Conservation (phyloP, 2,888 invertebrate genomes). For the Pyrocoelia pectoralis region DNA sequence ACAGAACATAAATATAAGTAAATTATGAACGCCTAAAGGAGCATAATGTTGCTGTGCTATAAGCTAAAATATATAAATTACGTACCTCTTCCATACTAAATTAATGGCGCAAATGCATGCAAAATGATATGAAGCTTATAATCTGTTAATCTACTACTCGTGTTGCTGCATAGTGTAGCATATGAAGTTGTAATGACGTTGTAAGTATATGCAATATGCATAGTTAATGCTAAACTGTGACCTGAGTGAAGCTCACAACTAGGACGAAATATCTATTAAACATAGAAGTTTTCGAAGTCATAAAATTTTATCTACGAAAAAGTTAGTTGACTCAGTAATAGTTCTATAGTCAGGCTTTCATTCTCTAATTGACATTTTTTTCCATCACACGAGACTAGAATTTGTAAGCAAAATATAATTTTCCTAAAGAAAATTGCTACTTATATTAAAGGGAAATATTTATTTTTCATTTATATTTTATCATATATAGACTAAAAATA, state of each 20-base stretch:
- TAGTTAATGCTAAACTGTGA: neutral
- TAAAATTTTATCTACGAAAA: neutral
- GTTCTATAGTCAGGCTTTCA: no score
- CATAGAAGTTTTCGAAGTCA: neutral
- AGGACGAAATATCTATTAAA: neutral
- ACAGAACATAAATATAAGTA: no score
- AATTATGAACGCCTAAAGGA: neutral
- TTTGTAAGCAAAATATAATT: no score
- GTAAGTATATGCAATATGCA: neutral
- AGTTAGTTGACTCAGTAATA: no score
- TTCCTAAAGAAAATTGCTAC: no score
- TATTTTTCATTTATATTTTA: neutral
- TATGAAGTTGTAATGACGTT: slow-evolving; percentile 1
- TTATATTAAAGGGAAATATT: neutral
- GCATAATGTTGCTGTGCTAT: neutral
- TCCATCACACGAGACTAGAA: no score
- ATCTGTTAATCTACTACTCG: neutral
- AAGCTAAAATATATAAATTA: neutral
- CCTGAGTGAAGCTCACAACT: neutral
- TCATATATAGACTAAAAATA: neutral
- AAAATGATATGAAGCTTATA: neutral
- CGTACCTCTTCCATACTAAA: neutral
- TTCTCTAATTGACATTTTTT: no score
- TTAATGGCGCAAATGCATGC: slow-evolving; percentile 1
- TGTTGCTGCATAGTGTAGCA: slow-evolving; percentile 1